Evolutionary conservation across 1,140 invertebrate genomes (phyloP).

Genomic region (Alviniconcha marisindica): DNA sequence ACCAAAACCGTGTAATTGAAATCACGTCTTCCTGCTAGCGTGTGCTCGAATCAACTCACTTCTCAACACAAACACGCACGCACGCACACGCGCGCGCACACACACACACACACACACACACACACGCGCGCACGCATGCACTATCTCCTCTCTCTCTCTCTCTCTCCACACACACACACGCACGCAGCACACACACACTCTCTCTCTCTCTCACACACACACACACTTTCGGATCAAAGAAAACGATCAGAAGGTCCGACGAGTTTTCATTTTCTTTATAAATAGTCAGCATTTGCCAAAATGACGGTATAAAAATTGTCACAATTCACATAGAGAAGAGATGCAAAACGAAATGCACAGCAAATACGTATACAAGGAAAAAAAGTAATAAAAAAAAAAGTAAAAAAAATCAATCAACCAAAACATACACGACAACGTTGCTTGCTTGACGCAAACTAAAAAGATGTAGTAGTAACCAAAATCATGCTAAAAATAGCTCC

Average conservation of each 20-base stretch:
- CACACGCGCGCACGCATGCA: background rate
- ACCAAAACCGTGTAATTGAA: too few relatives aligned
- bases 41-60: background rate
- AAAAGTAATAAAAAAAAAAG: background rate
- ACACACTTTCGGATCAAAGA: background rate
- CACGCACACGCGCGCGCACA: background rate
- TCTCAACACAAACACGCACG: background rate
- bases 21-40: too few relatives aligned
- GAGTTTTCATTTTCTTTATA: slow-evolving; percentile 14
- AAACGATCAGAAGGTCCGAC: background rate
- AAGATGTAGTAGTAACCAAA: background rate
- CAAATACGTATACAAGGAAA: slow-evolving; percentile 10
- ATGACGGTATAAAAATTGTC: slow-evolving; percentile 30
- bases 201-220: too few relatives aligned
- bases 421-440: background rate
- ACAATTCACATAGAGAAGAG: slow-evolving; percentile 7
- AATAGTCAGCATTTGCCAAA: slow-evolving; percentile 22
- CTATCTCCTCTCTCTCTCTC: too few relatives aligned
- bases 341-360: slow-evolving; percentile 4
- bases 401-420: background rate
- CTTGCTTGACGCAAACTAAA: background rate
- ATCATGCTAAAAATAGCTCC: background rate
- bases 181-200: background rate
- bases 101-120: background rate
- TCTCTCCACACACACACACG: too few relatives aligned